Evolutionary conservation across 2,888 invertebrate genomes (phyloP).

Genomic region (Proisotoma minuta): DNA sequence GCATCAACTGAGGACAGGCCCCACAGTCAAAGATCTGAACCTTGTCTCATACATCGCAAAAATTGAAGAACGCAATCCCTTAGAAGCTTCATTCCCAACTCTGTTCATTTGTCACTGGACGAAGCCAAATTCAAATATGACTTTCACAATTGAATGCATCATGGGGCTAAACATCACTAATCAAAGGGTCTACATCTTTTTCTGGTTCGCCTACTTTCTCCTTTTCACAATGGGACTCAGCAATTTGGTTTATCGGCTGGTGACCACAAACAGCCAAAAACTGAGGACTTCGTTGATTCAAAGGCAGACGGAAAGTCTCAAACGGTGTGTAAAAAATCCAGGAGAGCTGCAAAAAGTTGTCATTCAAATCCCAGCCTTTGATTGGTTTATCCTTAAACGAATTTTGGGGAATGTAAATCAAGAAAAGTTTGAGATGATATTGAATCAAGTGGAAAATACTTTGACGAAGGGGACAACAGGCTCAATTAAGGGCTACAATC

Average conservation of each 20-base stretch:
- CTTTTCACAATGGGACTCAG: neutral
- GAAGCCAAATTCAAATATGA: neutral
- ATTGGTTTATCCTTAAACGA: neutral
- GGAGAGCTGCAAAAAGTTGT: neutral
- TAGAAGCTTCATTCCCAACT: neutral
- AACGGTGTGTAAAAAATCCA: neutral
- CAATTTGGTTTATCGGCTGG: neutral
- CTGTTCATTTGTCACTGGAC: neutral
- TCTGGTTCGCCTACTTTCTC: neutral
- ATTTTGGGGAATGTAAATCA: neutral
- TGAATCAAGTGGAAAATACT: neutral
- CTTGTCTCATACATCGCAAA: neutral
- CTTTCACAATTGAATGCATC: neutral
- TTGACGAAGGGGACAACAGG: no score
- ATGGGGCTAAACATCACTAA: neutral
- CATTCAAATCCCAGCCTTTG: neutral
- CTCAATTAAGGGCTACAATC: no score
- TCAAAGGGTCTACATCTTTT: neutral
- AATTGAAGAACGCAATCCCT: neutral
- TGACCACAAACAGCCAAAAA: neutral
- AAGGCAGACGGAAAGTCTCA: no score
- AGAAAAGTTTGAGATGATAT: neutral
- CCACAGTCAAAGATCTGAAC: neutral
- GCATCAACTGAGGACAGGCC: neutral
- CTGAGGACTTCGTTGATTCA: neutral